These are phyloP conservation scores for Indri indri DNA, from an alignment of 2,113 vertebrate species.

Conservation along the genomic window DNA sequence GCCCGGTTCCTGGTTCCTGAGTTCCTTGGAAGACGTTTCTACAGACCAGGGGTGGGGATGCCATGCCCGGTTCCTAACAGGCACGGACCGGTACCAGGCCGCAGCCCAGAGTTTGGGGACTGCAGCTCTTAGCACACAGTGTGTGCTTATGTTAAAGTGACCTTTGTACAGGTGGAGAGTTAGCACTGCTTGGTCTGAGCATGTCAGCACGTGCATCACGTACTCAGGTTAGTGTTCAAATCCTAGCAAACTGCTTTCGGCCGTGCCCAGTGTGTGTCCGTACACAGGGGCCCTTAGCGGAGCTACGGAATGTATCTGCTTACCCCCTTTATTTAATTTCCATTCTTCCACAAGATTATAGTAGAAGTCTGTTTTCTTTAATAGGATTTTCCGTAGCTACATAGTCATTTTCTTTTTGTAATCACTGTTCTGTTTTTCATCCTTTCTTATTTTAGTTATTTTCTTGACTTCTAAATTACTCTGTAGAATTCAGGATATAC, in stretches of 20 bases:
- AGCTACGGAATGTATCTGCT: background rate
- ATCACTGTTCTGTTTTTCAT: slow-evolving; percentile 36
- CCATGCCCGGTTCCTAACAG: too few species aligned
- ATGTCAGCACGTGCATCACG: fast-evolving
- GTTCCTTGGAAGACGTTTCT: too few species aligned
- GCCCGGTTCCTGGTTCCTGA: too few species aligned
- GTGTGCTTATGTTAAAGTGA: background rate
- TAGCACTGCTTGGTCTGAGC: background rate
- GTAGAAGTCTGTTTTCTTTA: slow-evolving; percentile 32
- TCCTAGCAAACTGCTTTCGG: background rate
- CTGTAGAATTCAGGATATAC: background rate
- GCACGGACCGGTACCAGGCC: too few species aligned
- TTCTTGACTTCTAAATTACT: slow-evolving; percentile 51
- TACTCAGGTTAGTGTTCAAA: background rate
- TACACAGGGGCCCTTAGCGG: background rate
- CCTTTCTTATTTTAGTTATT: slow-evolving; percentile 48
- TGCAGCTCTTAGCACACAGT: background rate
- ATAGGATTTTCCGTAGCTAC: slow-evolving; percentile 25
- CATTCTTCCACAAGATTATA: slow-evolving; percentile 20
- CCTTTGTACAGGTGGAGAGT: background rate
- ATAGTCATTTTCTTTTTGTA: slow-evolving; percentile 34
- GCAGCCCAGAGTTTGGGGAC: too few species aligned
- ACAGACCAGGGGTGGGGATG: too few species aligned
- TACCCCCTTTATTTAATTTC: slow-evolving; percentile 30
- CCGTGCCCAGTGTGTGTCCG: background rate